Evolutionary conservation across 1,140 invertebrate species (phyloP).

Genomic region (Hyphantria cunea): DNA sequence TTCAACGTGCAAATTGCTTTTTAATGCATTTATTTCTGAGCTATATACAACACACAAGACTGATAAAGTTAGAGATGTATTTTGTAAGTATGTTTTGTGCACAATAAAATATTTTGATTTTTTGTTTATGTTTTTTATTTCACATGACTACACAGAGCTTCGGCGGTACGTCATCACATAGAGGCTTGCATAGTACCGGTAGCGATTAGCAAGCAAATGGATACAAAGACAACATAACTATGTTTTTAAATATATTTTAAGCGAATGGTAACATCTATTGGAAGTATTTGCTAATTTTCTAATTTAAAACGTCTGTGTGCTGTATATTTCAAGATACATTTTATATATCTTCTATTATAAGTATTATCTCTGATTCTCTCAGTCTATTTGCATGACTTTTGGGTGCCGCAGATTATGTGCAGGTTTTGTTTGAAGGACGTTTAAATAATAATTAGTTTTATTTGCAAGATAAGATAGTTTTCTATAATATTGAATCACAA

Average conservation of each 20-base stretch:
- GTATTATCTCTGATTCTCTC: constrained; percentile 54
- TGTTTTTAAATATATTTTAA: constrained; percentile 12
- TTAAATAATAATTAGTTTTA: not conserved
- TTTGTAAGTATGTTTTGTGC: constrained; percentile 77
- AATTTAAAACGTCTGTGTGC: constrained; percentile 56
- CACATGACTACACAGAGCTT: constrained; percentile 32
- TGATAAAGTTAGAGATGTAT: constrained; percentile 71
- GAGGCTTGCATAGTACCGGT: constrained; percentile 19
- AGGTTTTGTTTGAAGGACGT: too few relatives aligned
- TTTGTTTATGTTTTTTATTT: constrained; percentile 61
- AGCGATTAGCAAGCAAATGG: constrained; percentile 59
- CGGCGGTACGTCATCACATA: constrained; percentile 13
- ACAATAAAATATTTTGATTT: constrained; percentile 76
- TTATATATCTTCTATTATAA: constrained; percentile 20
- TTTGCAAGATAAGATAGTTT: not conserved
- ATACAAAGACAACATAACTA: constrained; percentile 35
- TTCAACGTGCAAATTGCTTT: constrained; percentile 60
- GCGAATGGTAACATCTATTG: constrained; percentile 1
- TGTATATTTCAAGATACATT: constrained; percentile 46
- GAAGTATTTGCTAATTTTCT: constrained; percentile 22
- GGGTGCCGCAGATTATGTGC: constrained; percentile 40
- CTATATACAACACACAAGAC: constrained; percentile 81
- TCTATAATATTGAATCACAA: too few relatives aligned
- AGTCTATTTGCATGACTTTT: constrained; percentile 50
- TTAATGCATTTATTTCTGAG: constrained; percentile 75